Conservation (phyloP, 2,113 vertebrate genomes). For the Amazona vittata region DNA sequence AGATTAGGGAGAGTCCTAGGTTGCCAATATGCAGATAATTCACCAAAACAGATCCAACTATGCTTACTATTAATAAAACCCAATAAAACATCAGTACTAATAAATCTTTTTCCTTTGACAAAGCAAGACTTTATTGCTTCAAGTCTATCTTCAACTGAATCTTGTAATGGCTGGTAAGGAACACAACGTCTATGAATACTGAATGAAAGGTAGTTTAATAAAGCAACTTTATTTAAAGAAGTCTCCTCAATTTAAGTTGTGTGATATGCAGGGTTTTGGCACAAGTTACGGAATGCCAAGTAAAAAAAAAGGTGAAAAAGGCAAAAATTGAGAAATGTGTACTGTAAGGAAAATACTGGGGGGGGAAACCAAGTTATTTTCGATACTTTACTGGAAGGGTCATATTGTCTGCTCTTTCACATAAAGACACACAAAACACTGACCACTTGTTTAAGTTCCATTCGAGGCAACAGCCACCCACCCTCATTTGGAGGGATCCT, state of each 20-base stretch:
- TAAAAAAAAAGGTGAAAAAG: not conserved
- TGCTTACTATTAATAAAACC: not conserved
- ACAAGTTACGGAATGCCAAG: accelerated
- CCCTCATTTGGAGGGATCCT: not conserved
- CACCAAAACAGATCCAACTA: not conserved
- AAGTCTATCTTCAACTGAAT: not conserved
- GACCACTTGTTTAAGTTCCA: accelerated
- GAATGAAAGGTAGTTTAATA: not conserved
- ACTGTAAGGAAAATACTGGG: not conserved
- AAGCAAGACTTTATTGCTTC: not conserved
- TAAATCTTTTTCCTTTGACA: not conserved
- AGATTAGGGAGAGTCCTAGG: not conserved
- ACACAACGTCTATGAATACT: not conserved
- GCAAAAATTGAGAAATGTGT: not conserved
- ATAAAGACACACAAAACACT: not conserved
- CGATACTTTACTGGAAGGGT: not conserved
- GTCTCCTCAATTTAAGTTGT: not conserved
- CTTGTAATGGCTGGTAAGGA: not conserved
- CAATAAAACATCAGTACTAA: not conserved
- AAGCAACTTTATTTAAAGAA: not conserved
- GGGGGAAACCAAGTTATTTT: accelerated
- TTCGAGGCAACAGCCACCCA: not conserved
- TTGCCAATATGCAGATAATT: not conserved
- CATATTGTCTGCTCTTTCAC: accelerated
- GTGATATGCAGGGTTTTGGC: not conserved